Percentiles rank a stretch among this genome's conserved stretches.
Evolutionary conservation across 2,797 vertebrate genomes (phyloP).

Genomic region (Gambelia wislizenii): DNA sequence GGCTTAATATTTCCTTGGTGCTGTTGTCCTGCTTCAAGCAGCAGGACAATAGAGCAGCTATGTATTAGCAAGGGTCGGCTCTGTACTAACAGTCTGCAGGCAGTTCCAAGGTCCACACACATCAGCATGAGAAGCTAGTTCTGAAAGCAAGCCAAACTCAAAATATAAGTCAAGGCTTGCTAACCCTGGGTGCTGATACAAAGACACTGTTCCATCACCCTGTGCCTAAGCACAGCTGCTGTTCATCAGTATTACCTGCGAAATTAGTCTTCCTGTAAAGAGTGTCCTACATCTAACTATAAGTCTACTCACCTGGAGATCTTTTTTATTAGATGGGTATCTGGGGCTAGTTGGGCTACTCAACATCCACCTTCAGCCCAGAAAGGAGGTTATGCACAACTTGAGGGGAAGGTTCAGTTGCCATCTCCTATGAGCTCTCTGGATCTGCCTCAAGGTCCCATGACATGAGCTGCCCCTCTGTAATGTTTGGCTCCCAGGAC

Average conservation of each 20-base stretch:
- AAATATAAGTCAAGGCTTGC: not conserved
- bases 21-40: too few relatives aligned
- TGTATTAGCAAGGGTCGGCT: not conserved
- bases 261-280: not conserved
- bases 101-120: too few relatives aligned
- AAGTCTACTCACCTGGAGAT: not conserved
- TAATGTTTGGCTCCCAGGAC: not conserved
- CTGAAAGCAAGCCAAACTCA: not conserved
- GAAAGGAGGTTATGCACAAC: not conserved
- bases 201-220: not conserved
- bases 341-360: not conserved
- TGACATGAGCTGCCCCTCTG: not conserved
- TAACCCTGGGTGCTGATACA: not conserved
- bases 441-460: not conserved
- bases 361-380: not conserved
- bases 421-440: not conserved
- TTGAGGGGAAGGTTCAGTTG: not conserved
- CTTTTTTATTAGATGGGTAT: not conserved
- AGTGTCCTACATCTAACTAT: not conserved
- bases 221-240: not conserved
- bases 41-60: not conserved
- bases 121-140: not conserved
- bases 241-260: not conserved
- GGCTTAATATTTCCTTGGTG: too few relatives aligned
- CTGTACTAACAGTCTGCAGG: not conserved